Base-by-base conservation (phyloP, 2,797 vertebrate genomes). In the Trematomus bernacchii region DNA sequence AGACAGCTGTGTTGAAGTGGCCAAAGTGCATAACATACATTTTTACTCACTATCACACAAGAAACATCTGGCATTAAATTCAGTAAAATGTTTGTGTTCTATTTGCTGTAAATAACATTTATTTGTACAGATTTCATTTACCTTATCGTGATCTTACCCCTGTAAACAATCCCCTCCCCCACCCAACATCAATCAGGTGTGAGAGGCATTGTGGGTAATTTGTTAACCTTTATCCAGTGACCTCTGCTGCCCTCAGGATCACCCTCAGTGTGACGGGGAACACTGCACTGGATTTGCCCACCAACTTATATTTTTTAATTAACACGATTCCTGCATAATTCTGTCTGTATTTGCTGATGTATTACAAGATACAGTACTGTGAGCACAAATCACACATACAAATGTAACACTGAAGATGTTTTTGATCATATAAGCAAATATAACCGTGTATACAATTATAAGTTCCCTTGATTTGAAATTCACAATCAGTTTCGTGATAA, bases 211-310 rank as follows among this genome's bases (percentile, higher is more conserved):
- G 62, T 58, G 86, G 33, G 90, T 85, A 89, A 92, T 93, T 92
- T 91, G 89, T 93, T 92, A 93, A 91, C 91, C 91, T 91, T 91
- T 93, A 91, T 89, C 91, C 87, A 76, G 76, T 60, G 84, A 90
- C 89, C 91, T 86, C 74, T 57, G 57, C 75, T 86, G 85, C 91
- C 91, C 91, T 80, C 67, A 1, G 73, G 59, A 50, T 88, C 82
- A 81, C 79, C 85, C 85, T 75, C 78, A 43, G 46, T 19, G 52
- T 23, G 67, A 73, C 79, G 60, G 61, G 65, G 37, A 76, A 51
- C 46, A 16, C 27, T 37, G 51, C 37, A 59, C 67, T 70, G 71
- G 72, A 68, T 85, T 80, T 85, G 48, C 64, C 61, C 52, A 66
- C 6, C 23, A 48, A 50, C 7, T 54, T 43, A 8, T 53, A 33